Conservation (phyloP, 2,797 vertebrate genomes). For the Poecilia gillii region DNA sequence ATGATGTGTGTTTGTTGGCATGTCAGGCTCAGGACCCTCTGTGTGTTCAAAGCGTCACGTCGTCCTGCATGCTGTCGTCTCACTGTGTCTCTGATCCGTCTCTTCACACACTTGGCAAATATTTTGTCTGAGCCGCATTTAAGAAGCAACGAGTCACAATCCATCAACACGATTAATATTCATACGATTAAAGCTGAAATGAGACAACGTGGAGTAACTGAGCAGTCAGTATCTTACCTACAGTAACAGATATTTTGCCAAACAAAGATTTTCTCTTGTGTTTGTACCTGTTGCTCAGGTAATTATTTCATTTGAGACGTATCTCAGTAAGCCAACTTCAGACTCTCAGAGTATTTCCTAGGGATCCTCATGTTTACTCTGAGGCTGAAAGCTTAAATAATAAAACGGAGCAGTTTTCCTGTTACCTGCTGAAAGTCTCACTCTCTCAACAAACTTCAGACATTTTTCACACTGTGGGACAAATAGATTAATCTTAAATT, state of each 20-base stretch:
- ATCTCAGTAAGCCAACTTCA: neutral
- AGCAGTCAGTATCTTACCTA: constrained; percentile 6
- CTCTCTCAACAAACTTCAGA: neutral
- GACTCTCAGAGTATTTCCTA: neutral
- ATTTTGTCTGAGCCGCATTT: constrained; percentile 61
- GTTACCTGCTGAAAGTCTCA: neutral
- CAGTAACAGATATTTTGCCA: neutral
- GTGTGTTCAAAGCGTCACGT: constrained; percentile 29
- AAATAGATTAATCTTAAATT: neutral
- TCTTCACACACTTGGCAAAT: constrained; percentile 66
- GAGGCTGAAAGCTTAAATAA: neutral
- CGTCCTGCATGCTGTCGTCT: constrained; percentile 48
- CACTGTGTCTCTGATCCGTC: constrained; percentile 20
- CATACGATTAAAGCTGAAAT: constrained; percentile 4
- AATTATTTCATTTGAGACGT: neutral
- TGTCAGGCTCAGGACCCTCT: constrained; percentile 19
- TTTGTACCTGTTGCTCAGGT: neutral
- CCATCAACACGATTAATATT: neutral
- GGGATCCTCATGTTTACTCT: neutral
- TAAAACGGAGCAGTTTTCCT: neutral
- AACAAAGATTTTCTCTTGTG: neutral
- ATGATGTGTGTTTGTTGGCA: constrained; percentile 32
- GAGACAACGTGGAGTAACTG: neutral
- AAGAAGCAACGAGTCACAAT: neutral
- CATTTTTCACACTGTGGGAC: neutral